Evolutionary conservation across 2,888 invertebrate genomes (phyloP), one percentile per base, ranked within the genome.

Genomic region (Polydrusus tereticollis): DNA sequence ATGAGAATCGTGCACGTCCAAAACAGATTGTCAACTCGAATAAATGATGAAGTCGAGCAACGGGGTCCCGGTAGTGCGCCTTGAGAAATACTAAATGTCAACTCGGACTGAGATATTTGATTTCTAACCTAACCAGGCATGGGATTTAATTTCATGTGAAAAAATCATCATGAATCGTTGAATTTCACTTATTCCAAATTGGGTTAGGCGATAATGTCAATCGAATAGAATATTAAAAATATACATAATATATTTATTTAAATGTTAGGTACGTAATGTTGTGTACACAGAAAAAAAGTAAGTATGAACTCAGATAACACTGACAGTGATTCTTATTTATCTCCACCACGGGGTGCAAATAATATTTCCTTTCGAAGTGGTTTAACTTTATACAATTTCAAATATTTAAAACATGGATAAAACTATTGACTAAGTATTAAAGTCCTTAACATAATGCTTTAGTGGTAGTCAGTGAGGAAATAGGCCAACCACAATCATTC

Each of bases 21-120:
- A 41, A 55, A 50, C 65, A 65, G 65, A 65, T 65, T 65, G 65
- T 65, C 65, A 65, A 63, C 55, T 16, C 26, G 43, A 65, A 65
- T 65, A 65, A 65, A 65, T 65, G 65, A 65, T 57, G 65, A 55
- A 16, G 57, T 14, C 21, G 55, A 65, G 1, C 36, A 20, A 36
- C 20, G 26, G 18, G 43, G 55, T 65, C 47, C 29, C 26, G 18
- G 65, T 55, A 65, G 55, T 57, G 65, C 55, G 26, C 55, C 41
- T 64, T 64, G 55, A 64, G 41, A 38, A 55, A 65, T 65, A 55
- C 14, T 38, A 57, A 65, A 65, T 65, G 65, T 65, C 65, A 65
- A 55, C 55, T 41, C 8, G n/a, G 36, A 36, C 41, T 36, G 10
- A 20, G 47, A 52, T 33, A 47, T 63, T 50, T 47, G 47, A 50